Base-by-base conservation (phyloP, 2,113 vertebrate genomes). In the Emydocephalus ijimae region DNA sequence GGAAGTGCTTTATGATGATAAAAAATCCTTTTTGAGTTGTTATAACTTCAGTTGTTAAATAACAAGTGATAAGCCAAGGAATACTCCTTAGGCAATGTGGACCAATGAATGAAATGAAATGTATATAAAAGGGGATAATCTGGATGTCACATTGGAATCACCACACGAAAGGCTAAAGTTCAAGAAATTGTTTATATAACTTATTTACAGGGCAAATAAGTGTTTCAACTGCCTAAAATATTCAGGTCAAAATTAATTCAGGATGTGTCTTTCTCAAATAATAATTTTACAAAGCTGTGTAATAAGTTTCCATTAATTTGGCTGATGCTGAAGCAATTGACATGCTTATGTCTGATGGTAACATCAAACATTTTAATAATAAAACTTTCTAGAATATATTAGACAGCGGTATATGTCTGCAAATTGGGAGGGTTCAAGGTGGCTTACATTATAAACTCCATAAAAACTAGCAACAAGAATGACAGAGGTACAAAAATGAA, bases 351-450 rank as follows among this genome's bases (percentile, higher is more conserved):
- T 94, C 94, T 95, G 96, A 96, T 93, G 94, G 45, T 95, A 93
- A 96, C 95, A 95, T 96, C 94, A 94, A 96, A 89, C 89, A 26
- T 92, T 94, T 97, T 97, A 98, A 97, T 98, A 98, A 98, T 97
- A 98, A 96, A 52, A 7, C 50, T 74, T 74, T 74, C 69, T 74
- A 34, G n/a, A 39, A 74, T 34, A 7, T 34, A 34, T 74, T 39
- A 74, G 69, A 18, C 6, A 48, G 29, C 61, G n/a, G 15, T 39
- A 39, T 74, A 39, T 74, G 5, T 39, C 15, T 74, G 15, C n/a
- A 81, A 81, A 81, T 43, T 21, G 6, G 74, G 3, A 81, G 39
- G 34, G 7, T 39, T 81, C 18, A 39, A 81, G 18, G 6, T 39
- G 69, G 69, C 74, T 43, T 81, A 21, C 15, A 81, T 81, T 81